Conservation (phyloP, 2,797 vertebrate genomes). For the Garrulus glandarius region DNA sequence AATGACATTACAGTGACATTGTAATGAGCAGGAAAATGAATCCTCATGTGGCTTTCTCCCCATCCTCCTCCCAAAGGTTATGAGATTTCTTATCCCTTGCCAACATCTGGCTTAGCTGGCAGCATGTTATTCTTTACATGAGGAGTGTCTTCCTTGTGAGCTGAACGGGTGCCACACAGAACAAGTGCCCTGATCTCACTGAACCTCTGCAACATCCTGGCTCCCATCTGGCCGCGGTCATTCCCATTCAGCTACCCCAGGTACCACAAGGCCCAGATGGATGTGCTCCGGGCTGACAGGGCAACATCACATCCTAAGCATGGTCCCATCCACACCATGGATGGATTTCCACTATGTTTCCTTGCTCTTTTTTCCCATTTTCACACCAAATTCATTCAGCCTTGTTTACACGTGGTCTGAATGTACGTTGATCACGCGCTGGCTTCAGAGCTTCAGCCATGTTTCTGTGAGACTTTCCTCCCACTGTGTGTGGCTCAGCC, state of each 20-base stretch:
- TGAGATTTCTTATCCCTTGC: background rate
- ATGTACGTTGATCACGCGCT: accelerated
- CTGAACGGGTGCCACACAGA: background rate
- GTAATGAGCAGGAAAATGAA: background rate
- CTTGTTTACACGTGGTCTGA: background rate
- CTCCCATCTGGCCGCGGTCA: background rate
- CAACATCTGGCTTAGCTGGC: background rate
- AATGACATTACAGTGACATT: background rate
- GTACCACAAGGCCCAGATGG: accelerated
- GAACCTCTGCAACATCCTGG: background rate
- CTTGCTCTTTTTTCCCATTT: background rate
- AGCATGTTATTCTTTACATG: accelerated
- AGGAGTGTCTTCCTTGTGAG: background rate
- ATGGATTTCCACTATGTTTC: accelerated
- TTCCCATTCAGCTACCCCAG: accelerated
- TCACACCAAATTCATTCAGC: background rate
- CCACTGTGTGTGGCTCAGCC: background rate
- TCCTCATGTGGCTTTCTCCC: background rate
- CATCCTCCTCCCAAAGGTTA: background rate
- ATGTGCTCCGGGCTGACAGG: accelerated
- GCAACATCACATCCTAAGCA: accelerated
- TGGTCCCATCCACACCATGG: accelerated
- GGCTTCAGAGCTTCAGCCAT: background rate
- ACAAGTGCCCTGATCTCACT: background rate
- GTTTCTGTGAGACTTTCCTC: background rate